Evolutionary conservation across 2,113 vertebrate species (phyloP).

Genomic region (Alaudala cheleensis): DNA sequence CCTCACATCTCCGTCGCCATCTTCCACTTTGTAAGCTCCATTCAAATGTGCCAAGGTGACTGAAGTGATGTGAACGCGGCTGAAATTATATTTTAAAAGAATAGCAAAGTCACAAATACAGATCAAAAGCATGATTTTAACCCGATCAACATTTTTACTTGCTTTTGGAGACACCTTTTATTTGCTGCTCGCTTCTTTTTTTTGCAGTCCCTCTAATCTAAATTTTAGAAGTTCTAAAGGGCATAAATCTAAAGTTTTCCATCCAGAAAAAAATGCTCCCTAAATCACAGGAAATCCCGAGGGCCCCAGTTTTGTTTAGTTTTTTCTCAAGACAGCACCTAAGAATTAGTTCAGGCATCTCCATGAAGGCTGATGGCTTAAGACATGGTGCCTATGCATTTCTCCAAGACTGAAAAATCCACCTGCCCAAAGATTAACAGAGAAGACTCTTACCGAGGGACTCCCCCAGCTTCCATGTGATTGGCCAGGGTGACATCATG

Average conservation of each 20-base stretch:
- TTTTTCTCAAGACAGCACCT: not conserved
- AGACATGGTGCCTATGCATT: not conserved
- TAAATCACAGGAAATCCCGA: not conserved
- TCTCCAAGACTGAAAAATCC: not conserved
- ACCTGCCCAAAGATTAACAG: not conserved
- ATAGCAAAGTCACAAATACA: not conserved
- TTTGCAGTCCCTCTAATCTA: not conserved
- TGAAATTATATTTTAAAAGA: conserved; percentile 71
- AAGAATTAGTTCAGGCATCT: not conserved
- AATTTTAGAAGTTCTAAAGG: not conserved
- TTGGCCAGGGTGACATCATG: conserved; percentile 97
- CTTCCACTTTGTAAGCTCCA: conserved; percentile 93
- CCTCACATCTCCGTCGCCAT: conserved; percentile 90
- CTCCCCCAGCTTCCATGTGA: conserved; percentile 97
- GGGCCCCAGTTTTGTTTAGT: too few relatives aligned
- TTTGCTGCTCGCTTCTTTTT: not conserved
- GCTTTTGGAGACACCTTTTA: not conserved
- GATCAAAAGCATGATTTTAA: not conserved
- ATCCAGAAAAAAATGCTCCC: not conserved
- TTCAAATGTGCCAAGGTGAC: conserved; percentile 94
- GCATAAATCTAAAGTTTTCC: not conserved
- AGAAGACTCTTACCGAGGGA: conserved; percentile 86
- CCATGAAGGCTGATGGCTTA: not conserved
- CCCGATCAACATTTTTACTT: not conserved
- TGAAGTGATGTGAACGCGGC: conserved; percentile 95